phyloP scores from a whole-genome alignment of 2,113 vertebrate species.

The Choloepus hoffmanni region DNA sequence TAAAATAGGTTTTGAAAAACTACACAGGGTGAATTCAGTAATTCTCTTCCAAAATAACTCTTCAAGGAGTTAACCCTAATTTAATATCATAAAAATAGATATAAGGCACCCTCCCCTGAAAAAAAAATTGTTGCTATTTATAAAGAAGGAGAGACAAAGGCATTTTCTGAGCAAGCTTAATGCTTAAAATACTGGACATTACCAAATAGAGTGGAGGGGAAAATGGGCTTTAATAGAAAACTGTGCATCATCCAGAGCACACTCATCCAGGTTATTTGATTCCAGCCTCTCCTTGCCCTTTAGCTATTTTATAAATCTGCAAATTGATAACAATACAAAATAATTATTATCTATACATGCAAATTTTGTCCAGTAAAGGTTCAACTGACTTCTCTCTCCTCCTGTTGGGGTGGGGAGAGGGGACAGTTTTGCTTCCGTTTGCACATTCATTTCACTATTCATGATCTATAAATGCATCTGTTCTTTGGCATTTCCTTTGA shows the following conservation, averaged over 20 bases:
- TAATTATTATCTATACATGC: neutral
- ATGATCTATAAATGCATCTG: neutral
- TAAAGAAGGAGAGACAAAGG: slow-evolving; percentile 57
- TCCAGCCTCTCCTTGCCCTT: neutral
- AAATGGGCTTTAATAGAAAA: slow-evolving; percentile 13
- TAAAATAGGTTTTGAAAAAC: slow-evolving; percentile 21
- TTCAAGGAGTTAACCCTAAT: slow-evolving; percentile 71
- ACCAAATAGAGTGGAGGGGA: neutral
- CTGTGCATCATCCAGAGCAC: neutral
- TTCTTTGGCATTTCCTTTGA: neutral
- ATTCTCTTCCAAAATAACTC: slow-evolving; percentile 67
- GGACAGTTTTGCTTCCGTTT: neutral
- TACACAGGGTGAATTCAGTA: neutral
- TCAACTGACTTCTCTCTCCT: slow-evolving; percentile 15
- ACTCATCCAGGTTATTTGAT: neutral
- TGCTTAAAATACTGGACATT: slow-evolving; percentile 24
- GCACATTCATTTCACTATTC: slow-evolving; percentile 5
- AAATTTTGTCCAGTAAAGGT: slow-evolving; percentile 19
- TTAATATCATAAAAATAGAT: slow-evolving; percentile 72
- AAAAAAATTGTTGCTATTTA: neutral
- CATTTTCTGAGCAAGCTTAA: slow-evolving; percentile 53
- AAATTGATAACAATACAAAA: neutral
- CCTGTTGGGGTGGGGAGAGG: neutral
- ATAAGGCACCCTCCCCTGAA: neutral
- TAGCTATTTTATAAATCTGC: slow-evolving; percentile 16